These are phyloP conservation scores for Netelia inedita DNA, from an alignment of 2,888 invertebrate species.

Conservation along the genomic window DNA sequence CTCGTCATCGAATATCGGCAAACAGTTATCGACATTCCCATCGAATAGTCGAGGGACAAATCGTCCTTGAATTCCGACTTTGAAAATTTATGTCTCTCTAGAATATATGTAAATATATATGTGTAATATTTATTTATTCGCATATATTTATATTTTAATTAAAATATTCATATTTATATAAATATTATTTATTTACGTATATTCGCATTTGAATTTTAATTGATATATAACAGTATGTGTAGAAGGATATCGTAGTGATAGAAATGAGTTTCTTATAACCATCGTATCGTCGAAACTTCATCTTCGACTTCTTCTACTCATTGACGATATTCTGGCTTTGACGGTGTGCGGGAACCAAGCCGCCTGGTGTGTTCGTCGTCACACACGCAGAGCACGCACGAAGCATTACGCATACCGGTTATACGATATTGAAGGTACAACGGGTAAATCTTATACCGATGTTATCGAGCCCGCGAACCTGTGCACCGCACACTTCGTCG, in stretches of 20 bases:
- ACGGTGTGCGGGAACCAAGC: constrained; percentile 41
- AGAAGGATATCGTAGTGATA: constrained; percentile 42
- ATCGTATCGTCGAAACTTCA: constrained; percentile 57
- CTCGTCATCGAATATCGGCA: constrained; percentile 28
- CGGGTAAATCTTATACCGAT: constrained; percentile 72
- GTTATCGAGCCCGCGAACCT: constrained; percentile 74
- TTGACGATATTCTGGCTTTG: constrained; percentile 30
- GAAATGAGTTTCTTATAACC: constrained; percentile 70
- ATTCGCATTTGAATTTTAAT: no score
- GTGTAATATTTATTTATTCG: constrained; percentile 18
- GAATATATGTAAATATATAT: constrained; percentile 24
- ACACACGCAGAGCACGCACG: constrained; percentile 40
- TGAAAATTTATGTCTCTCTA: constrained; percentile 26
- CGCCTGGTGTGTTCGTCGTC: constrained; percentile 50
- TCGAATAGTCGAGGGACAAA: not conserved
- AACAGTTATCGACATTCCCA: constrained; percentile 24
- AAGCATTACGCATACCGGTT: constrained; percentile 74
- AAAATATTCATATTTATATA: no score
- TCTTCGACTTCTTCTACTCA: constrained; percentile 40
- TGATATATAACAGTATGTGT: no score
- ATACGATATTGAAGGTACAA: constrained; percentile 58
- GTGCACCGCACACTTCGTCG: constrained; percentile 66
- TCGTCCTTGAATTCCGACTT: constrained; percentile 13
- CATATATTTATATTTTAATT: no score
- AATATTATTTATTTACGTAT: no score